Evolutionary conservation across 2,888 invertebrate species (phyloP).

Genomic region (Hypomecis atomaria): DNA sequence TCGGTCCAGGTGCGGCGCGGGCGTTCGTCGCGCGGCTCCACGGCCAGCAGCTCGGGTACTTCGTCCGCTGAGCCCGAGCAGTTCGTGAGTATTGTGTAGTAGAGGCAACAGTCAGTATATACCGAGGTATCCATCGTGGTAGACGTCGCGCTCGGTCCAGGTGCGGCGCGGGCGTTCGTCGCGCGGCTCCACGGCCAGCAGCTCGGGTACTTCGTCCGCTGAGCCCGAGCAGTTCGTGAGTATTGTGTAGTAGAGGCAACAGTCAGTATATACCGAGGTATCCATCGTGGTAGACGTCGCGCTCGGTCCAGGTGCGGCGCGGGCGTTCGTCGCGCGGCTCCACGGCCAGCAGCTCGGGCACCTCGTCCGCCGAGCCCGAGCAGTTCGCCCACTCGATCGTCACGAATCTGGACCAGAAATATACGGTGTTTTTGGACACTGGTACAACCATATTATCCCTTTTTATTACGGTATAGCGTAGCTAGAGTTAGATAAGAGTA

Average conservation of each 20-base stretch:
- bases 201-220: constrained; percentile 64
- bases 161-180: constrained; percentile 63
- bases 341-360: constrained; percentile 64
- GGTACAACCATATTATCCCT: too few species aligned
- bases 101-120: too few species aligned
- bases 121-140: too few species aligned
- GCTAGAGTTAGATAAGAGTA: too few species aligned
- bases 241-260: neutral
- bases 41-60: too few species aligned
- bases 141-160: too few species aligned
- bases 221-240: constrained; percentile 49
- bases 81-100: neutral
- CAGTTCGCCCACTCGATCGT: constrained; percentile 81
- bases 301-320: constrained; percentile 57
- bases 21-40: too few species aligned
- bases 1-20: too few species aligned
- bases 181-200: too few species aligned
- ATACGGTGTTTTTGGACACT: too few species aligned
- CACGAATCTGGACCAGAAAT: constrained; percentile 61
- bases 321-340: constrained; percentile 65
- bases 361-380: constrained; percentile 67
- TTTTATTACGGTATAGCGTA: too few species aligned
- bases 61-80: constrained; percentile 62
- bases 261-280: constrained; percentile 60
- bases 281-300: constrained; percentile 68